A percentile compares a stretch with the other conserved stretches of the same genome.
Evolutionary conservation across 2,888 invertebrate species (phyloP).

Genomic region (Aleiodes alternator): DNA sequence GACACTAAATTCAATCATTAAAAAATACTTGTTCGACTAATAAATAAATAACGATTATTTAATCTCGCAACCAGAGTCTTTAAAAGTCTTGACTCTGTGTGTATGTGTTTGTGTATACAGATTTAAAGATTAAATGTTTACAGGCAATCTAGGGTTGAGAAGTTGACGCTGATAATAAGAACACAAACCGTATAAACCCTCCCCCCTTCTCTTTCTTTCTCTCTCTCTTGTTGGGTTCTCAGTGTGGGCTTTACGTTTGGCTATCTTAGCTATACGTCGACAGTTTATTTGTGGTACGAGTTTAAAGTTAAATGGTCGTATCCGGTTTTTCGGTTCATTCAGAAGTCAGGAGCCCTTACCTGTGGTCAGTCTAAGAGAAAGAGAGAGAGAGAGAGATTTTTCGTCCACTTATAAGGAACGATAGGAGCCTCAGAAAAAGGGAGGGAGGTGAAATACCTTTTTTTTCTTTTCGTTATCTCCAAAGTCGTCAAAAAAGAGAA

Average conservation of each 20-base stretch:
- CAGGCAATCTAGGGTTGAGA: slow-evolving; percentile 21
- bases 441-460: not conserved
- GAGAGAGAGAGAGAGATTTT: not conserved
- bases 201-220: not conserved
- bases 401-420: not conserved
- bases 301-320: slow-evolving; percentile 65
- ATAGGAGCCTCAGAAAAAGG: not conserved
- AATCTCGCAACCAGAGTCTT: slow-evolving; percentile 14
- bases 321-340: slow-evolving; percentile 48
- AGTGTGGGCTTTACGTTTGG: slow-evolving; percentile 23
- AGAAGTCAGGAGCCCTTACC: slow-evolving; percentile 16
- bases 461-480: not conserved
- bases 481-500: slow-evolving; percentile 10
- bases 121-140: slow-evolving; percentile 34
- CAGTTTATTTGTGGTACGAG: slow-evolving; percentile 50
- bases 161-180: slow-evolving; percentile 27
- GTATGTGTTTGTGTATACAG: not conserved
- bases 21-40: not conserved
- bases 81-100: not conserved
- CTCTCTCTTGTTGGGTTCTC: no score
- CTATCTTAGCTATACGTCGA: slow-evolving; percentile 31
- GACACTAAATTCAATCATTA: not conserved
- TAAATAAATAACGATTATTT: slow-evolving; percentile 7
- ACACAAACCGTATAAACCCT: slow-evolving; percentile 28
- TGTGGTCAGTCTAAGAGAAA: not conserved